A percentile compares a stretch with the other conserved stretches of the same genome.
phyloP scores from a whole-genome alignment of 2,113 vertebrate genomes.

The Jaculus jaculus region DNA sequence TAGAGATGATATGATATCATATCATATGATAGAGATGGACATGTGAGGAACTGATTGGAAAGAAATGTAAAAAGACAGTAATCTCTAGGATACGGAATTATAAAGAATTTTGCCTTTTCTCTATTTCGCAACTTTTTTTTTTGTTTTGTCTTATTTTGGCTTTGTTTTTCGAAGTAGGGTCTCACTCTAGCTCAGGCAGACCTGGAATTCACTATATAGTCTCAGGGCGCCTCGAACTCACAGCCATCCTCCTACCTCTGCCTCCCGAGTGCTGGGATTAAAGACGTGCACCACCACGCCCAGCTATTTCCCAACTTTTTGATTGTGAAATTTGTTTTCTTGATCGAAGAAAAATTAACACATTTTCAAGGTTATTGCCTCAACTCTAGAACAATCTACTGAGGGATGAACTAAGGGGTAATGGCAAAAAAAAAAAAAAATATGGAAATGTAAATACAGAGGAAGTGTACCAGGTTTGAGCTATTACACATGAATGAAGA shows the following conservation, averaged over 20 bases:
- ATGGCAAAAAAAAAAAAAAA: neutral
- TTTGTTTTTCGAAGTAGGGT: too few species aligned
- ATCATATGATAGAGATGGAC: neutral
- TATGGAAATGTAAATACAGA: neutral
- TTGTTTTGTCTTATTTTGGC: too few species aligned
- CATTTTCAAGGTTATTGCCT: neutral
- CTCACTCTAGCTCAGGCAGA: too few species aligned
- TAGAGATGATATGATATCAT: too few species aligned
- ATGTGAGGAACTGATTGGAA: neutral
- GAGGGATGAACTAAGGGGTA: neutral
- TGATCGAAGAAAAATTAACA: neutral
- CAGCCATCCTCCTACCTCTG: too few species aligned
- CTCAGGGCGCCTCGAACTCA: too few species aligned
- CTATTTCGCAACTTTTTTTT: constrained; percentile 6
- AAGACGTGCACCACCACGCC: too few species aligned
- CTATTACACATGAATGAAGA: too few species aligned
- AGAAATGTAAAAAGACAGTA: neutral
- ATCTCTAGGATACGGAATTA: neutral
- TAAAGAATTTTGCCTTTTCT: constrained; percentile 3
- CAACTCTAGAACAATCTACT: neutral
- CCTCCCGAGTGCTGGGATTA: too few species aligned
- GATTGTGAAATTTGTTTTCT: neutral
- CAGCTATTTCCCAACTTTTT: neutral
- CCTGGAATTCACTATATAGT: too few species aligned
- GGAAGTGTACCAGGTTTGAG: too few species aligned